Conservation (phyloP, 1,140 invertebrate genomes). For the Leptoteleia sp. region DNA sequence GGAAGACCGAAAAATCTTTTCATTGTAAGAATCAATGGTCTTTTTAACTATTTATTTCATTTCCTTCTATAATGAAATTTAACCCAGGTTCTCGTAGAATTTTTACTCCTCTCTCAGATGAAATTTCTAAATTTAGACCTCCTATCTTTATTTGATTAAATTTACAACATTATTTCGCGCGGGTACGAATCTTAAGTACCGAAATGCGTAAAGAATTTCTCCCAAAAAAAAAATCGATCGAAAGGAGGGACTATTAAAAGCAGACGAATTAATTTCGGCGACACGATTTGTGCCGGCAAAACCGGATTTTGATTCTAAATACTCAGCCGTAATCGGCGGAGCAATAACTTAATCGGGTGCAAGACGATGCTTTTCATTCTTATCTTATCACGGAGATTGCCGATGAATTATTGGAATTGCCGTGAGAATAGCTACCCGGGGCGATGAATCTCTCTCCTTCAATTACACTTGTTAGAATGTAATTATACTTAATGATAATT, state of each 20-base stretch:
- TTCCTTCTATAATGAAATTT: too few relatives aligned
- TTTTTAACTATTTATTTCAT: too few relatives aligned
- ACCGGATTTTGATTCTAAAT: constrained; percentile 31
- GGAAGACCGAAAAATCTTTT: too few relatives aligned
- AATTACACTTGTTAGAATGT: constrained; percentile 34
- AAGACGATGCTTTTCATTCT: constrained; percentile 40
- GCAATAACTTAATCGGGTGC: constrained; percentile 53
- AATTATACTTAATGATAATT: constrained; percentile 46
- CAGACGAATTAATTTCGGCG: constrained; percentile 10
- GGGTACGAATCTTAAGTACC: not conserved
- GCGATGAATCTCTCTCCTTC: constrained; percentile 18
- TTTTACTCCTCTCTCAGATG: too few relatives aligned
- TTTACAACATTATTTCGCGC: not conserved
- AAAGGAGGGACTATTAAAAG: not conserved
- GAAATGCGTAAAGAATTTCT: not conserved
- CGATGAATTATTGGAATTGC: constrained; percentile 43
- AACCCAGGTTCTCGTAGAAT: too few relatives aligned
- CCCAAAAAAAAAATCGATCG: not conserved
- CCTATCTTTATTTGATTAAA: too few relatives aligned
- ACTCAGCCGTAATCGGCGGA: constrained; percentile 9
- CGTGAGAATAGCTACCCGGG: constrained; percentile 42
- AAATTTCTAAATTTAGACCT: too few relatives aligned
- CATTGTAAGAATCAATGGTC: too few relatives aligned
- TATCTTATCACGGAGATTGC: constrained; percentile 45
- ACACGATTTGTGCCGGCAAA: constrained; percentile 13